phyloP scores from a whole-genome alignment of 2,113 vertebrate genomes.

The Natator depressus region DNA sequence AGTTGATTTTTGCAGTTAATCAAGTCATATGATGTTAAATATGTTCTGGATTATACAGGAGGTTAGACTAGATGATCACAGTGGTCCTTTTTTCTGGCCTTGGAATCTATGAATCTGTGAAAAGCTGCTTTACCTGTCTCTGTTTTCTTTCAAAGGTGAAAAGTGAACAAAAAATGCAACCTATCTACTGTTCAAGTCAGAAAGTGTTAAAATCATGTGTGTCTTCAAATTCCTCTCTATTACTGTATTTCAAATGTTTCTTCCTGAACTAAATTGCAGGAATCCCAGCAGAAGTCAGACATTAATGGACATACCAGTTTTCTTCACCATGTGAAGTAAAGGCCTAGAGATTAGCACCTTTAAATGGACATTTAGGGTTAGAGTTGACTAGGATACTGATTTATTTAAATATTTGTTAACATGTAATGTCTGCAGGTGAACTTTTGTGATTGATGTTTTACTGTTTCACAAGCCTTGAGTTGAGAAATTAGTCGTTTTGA shows the following conservation, averaged over 20 bases:
- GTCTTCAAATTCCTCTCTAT: background rate
- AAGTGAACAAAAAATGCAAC: background rate
- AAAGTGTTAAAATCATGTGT: background rate
- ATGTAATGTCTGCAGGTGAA: accelerated
- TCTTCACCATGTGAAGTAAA: background rate
- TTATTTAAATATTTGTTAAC: background rate
- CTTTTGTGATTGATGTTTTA: background rate
- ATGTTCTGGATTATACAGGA: background rate
- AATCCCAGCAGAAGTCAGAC: background rate
- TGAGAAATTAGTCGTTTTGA: background rate
- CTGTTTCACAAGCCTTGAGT: background rate
- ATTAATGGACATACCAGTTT: background rate
- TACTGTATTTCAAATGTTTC: background rate
- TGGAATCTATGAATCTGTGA: background rate
- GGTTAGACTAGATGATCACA: background rate
- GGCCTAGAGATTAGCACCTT: background rate
- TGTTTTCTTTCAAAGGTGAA: background rate
- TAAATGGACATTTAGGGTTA: background rate
- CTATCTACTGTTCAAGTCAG: background rate
- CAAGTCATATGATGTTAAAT: background rate
- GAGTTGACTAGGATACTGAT: background rate
- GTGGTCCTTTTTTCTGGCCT: too few species aligned
- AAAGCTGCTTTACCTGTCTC: background rate
- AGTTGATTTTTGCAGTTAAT: background rate
- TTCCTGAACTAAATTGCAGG: background rate